Evolutionary conservation across 2,797 vertebrate species (phyloP).

Genomic region (Sternarchorhynchus goeldii): DNA sequence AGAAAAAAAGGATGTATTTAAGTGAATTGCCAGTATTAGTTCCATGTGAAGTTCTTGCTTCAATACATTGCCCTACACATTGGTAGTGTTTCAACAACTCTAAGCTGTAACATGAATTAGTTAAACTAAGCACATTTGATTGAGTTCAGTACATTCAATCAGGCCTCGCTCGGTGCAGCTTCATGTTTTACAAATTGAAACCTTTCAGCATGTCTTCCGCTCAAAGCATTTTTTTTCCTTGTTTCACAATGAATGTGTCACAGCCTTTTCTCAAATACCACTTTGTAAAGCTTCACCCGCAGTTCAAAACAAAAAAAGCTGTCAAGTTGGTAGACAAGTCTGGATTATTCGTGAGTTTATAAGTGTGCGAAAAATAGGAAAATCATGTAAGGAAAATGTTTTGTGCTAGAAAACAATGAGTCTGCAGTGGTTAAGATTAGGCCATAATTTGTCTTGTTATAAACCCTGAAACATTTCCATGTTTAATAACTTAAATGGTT

Average conservation of each 20-base stretch:
- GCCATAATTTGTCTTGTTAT: constrained; percentile 6
- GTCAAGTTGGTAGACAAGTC: constrained; percentile 55
- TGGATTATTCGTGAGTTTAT: constrained; percentile 33
- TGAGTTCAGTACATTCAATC: no score
- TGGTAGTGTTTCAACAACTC: no score
- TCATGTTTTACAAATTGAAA: constrained; percentile 45
- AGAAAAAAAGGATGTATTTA: no score
- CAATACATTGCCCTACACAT: no score
- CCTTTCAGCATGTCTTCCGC: constrained; percentile 41
- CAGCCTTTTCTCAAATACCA: constrained; percentile 59
- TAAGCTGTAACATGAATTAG: no score
- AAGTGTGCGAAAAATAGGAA: not conserved
- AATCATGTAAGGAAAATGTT: constrained; percentile 4
- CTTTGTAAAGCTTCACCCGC: constrained; percentile 60
- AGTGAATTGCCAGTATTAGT: no score
- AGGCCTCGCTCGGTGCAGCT: no score
- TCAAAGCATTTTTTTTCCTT: constrained; percentile 40
- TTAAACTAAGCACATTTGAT: no score
- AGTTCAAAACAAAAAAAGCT: constrained; percentile 49
- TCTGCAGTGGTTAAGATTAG: constrained; percentile 22
- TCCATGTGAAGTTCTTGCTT: no score
- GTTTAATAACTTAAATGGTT: constrained; percentile 16
- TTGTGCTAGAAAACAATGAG: constrained; percentile 27
- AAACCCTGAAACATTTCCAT: constrained; percentile 23
- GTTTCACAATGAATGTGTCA: constrained; percentile 30